A percentile compares a stretch with the other conserved stretches of the same genome.
phyloP scores from a whole-genome alignment of 2,113 vertebrate genomes.

The Peromyscus californicus region DNA sequence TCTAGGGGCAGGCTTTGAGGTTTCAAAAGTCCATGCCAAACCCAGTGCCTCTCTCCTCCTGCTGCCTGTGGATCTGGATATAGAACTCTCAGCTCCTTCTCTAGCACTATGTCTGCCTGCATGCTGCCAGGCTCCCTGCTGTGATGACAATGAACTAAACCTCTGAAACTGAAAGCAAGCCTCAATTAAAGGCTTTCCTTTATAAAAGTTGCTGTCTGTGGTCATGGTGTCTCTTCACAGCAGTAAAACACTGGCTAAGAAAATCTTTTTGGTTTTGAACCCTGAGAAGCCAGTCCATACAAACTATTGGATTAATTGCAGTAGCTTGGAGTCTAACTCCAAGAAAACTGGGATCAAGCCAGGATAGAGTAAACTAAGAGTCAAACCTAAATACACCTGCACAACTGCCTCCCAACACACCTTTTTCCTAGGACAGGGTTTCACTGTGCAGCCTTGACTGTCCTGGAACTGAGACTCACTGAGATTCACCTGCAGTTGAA shows the following conservation, averaged over 20 bases:
- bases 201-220: not conserved
- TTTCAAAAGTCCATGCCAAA: not conserved
- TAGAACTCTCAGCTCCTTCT: not conserved
- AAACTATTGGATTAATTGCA: conserved; percentile 1
- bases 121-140: not conserved
- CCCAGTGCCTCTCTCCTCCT: not conserved
- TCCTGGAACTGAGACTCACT: not conserved
- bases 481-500: not conserved
- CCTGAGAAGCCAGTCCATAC: conserved; percentile 15
- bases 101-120: not conserved
- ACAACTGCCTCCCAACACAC: not conserved
- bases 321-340: not conserved
- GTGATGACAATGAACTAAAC: not conserved
- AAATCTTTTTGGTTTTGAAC: conserved; percentile 9
- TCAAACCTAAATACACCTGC: not conserved
- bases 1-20: not conserved
- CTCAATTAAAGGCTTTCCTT: not conserved
- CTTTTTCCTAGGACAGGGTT: not conserved
- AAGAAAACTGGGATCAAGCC: not conserved
- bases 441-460: not conserved
- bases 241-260: not conserved
- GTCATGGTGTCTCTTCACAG: not conserved
- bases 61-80: not conserved
- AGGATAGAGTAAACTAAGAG: not conserved
- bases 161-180: not conserved